These are phyloP conservation scores for Acanthosepion esculentum DNA, from an alignment of 2,888 invertebrate genomes.

Conservation along the genomic window DNA sequence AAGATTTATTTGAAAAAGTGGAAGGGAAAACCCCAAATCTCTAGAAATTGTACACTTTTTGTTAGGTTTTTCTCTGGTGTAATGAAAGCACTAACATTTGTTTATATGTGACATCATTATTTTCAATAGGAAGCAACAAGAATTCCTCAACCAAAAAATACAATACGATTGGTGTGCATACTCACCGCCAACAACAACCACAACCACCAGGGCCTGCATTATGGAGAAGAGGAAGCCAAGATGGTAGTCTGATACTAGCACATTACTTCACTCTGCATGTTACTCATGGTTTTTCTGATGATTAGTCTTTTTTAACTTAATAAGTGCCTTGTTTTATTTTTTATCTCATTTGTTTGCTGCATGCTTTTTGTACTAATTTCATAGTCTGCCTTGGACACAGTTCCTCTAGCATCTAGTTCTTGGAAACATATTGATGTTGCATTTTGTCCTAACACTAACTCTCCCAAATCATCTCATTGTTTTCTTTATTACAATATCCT, in stretches of 20 bases:
- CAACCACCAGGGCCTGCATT: background rate
- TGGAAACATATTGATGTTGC: background rate
- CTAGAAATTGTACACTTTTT: background rate
- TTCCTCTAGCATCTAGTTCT: background rate
- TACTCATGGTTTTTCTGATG: background rate
- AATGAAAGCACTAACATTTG: background rate
- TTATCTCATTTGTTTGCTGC: background rate
- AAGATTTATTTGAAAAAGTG: background rate
- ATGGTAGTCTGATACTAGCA: slow-evolving; percentile 38
- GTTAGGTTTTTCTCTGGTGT: background rate
- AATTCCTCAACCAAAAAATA: slow-evolving; percentile 33
- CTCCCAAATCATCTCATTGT: background rate
- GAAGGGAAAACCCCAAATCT: background rate
- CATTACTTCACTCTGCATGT: slow-evolving; percentile 6
- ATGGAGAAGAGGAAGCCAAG: slow-evolving; percentile 47
- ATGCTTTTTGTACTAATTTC: background rate
- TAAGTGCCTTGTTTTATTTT: background rate
- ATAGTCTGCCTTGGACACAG: slow-evolving; percentile 5
- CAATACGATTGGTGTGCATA: slow-evolving; percentile 46
- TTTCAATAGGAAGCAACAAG: slow-evolving; percentile 38
- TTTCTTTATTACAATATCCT: background rate
- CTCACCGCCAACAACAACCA: slow-evolving; percentile 16
- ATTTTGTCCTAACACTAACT: background rate
- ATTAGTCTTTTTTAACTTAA: background rate
- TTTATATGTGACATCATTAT: slow-evolving; percentile 24